These are phyloP conservation scores for Trilocha varians DNA, from an alignment of 2,888 invertebrate genomes.

Conservation along the genomic window DNA sequence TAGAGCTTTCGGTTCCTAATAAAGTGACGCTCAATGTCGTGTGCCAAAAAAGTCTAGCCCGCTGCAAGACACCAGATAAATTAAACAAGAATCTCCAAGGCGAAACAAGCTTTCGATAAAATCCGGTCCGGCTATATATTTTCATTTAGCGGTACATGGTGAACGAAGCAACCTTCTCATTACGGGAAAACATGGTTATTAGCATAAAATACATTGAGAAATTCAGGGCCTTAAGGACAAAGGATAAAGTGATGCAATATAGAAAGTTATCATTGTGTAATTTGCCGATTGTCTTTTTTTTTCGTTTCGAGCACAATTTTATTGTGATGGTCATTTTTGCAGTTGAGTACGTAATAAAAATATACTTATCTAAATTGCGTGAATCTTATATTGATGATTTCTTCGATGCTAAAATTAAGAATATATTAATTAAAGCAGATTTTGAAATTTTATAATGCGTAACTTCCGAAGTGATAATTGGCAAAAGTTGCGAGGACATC, in stretches of 20 bases:
- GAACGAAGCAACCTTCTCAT: constrained; percentile 26
- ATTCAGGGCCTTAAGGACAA: neutral
- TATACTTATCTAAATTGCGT: too few species aligned
- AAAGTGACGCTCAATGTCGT: constrained; percentile 41
- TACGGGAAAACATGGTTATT: constrained; percentile 20
- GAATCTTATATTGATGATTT: too few species aligned
- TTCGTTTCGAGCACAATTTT: too few species aligned
- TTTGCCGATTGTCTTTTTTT: too few species aligned
- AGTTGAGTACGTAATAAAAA: too few species aligned
- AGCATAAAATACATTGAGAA: constrained; percentile 2
- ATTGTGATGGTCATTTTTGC: too few species aligned
- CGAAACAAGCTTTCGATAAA: constrained; percentile 38
- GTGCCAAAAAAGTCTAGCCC: constrained; percentile 44
- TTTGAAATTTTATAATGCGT: neutral
- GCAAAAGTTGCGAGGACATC: neutral
- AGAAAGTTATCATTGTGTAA: too few species aligned
- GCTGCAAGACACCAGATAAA: constrained; percentile 30
- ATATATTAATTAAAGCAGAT: neutral
- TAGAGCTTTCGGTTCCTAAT: constrained; percentile 32
- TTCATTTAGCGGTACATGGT: constrained; percentile 29
- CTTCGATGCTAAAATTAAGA: too few species aligned
- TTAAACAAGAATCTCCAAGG: constrained; percentile 40
- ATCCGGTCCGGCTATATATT: constrained; percentile 38
- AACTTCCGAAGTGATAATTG: neutral
- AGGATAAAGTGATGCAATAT: too few species aligned